phyloP scores from a whole-genome alignment of 35 echinoderm and acorn worm genomes.

The Holothuria glaberrima region DNA sequence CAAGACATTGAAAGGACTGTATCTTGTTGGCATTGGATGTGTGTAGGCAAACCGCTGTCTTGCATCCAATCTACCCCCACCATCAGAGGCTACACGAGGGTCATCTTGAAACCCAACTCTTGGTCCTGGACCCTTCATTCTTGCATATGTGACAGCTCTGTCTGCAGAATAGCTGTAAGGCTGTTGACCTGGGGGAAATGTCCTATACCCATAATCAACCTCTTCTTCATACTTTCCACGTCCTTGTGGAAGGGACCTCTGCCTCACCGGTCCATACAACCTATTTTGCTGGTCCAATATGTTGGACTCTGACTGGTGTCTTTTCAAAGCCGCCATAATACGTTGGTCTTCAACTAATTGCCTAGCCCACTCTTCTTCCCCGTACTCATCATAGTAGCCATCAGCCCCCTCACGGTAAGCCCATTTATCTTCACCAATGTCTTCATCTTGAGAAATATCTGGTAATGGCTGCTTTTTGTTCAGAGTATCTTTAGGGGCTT shows the following conservation, averaged over 20 bases:
- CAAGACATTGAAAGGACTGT: constrained; percentile 70
- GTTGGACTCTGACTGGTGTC: constrained; percentile 80
- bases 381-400: background rate
- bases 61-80: constrained; percentile 14
- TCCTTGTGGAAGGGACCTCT: constrained; percentile 36
- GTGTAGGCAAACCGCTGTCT: constrained; percentile 63
- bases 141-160: constrained; percentile 75
- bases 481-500: constrained; percentile 61
- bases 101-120: constrained; percentile 25
- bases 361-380: constrained; percentile 65
- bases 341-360: constrained; percentile 72
- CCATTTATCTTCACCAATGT: constrained; percentile 1
- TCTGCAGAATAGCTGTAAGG: constrained; percentile 87
- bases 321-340: constrained; percentile 46
- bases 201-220: background rate
- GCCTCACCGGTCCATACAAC: background rate
- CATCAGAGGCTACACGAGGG: background rate
- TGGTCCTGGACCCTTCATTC: constrained; percentile 65
- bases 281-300: constrained; percentile 42
- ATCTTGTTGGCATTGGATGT: constrained; percentile 63
- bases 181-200: constrained; percentile 10
- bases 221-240: background rate
- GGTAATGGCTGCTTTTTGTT: constrained; percentile 81
- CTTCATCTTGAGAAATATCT: constrained; percentile 74
- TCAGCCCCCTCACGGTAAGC: constrained; percentile 32